Evolutionary conservation across 2,888 invertebrate species (phyloP).

Genomic region (Ypsolopha sequella): DNA sequence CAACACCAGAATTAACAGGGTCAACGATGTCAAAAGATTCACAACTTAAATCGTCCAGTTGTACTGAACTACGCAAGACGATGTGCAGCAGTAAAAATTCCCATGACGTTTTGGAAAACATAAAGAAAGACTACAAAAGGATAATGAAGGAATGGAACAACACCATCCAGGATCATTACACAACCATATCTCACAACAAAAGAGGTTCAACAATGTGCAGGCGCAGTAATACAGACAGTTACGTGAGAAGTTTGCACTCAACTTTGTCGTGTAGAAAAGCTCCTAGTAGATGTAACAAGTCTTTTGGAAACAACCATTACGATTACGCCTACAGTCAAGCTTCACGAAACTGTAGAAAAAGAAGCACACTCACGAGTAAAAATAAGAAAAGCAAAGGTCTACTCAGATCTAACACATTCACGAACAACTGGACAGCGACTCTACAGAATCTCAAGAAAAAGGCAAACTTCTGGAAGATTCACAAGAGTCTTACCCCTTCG

Average conservation of each 20-base stretch:
- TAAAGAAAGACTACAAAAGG: slow-evolving; percentile 55
- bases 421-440: slow-evolving; percentile 35
- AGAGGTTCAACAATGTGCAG: slow-evolving; percentile 30
- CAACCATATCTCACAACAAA: slow-evolving; percentile 35
- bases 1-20: slow-evolving; percentile 37
- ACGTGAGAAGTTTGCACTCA: slow-evolving; percentile 47
- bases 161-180: slow-evolving; percentile 49
- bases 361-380: slow-evolving; percentile 16
- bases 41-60: slow-evolving; percentile 50
- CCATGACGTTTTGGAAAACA: slow-evolving; percentile 35
- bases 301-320: slow-evolving; percentile 29
- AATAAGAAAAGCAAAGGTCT: slow-evolving; percentile 38
- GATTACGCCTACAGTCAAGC: slow-evolving; percentile 30
- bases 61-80: slow-evolving; percentile 50
- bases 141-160: slow-evolving; percentile 66
- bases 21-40: slow-evolving; percentile 45
- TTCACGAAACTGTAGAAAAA: slow-evolving; percentile 25
- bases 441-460: slow-evolving; percentile 44
- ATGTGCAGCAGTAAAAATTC: slow-evolving; percentile 34
- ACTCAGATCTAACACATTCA: slow-evolving; percentile 33
- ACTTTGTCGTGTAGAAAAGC: slow-evolving; percentile 41
- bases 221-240: slow-evolving; percentile 41
- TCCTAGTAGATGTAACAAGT: slow-evolving; percentile 30
- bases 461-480: slow-evolving; percentile 40
- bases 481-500: slow-evolving; percentile 29